Conservation (phyloP, 2,113 vertebrate genomes). For the Megaleporinus macrocephalus region DNA sequence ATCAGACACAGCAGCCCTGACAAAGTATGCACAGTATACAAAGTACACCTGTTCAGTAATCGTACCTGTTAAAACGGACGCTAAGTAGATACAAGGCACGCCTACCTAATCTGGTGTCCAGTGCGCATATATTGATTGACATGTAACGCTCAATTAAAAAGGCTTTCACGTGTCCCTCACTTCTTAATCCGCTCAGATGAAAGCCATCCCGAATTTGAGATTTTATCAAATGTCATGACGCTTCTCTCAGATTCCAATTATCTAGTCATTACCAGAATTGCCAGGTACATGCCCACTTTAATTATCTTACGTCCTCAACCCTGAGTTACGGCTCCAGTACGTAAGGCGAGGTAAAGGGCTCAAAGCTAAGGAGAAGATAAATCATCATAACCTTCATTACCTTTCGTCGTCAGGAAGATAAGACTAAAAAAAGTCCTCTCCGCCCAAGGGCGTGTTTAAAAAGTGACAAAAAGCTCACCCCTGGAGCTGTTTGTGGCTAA, state of each 20-base stretch:
- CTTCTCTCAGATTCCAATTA: slow-evolving; percentile 11
- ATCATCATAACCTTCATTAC: slow-evolving; percentile 9
- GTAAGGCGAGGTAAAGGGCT: slow-evolving; percentile 1
- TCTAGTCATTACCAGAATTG: slow-evolving; percentile 1
- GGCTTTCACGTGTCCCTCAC: too few species aligned
- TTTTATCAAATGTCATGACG: background rate
- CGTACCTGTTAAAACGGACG: too few species aligned
- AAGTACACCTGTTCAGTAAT: too few species aligned
- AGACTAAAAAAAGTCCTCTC: slow-evolving; percentile 5
- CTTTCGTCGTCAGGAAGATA: background rate
- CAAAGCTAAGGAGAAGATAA: slow-evolving; percentile 4
- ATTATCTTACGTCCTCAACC: slow-evolving; percentile 14
- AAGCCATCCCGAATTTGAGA: too few species aligned
- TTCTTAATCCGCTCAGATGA: too few species aligned
- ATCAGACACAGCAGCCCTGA: too few species aligned
- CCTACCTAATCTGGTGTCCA: too few species aligned
- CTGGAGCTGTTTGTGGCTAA: background rate
- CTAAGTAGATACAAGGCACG: too few species aligned
- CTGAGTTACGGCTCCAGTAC: background rate
- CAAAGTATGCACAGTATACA: too few species aligned
- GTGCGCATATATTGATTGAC: too few species aligned
- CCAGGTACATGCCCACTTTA: slow-evolving; percentile 20
- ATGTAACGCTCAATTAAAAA: too few species aligned
- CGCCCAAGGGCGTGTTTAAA: slow-evolving; percentile 21
- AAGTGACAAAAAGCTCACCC: slow-evolving; percentile 7